Evolutionary conservation across 1,140 invertebrate genomes (phyloP).

Genomic region (Acyrthosiphon pisum): DNA sequence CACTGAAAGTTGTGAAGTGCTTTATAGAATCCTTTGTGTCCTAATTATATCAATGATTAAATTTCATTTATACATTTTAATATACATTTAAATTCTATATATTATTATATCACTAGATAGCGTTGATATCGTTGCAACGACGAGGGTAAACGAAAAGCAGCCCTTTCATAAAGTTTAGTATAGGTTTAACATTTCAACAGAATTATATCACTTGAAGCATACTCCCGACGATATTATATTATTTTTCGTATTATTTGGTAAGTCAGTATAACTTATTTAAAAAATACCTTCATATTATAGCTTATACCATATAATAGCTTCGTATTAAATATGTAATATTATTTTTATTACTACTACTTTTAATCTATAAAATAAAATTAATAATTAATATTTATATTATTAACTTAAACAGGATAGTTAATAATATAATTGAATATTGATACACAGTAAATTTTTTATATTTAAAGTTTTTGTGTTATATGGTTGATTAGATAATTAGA

Average conservation of each 20-base stretch:
- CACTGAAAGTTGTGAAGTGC: neutral
- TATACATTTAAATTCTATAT: neutral
- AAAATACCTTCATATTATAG: neutral
- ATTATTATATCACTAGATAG: constrained; percentile 35
- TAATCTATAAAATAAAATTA: neutral
- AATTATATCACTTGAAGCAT: neutral
- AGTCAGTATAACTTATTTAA: neutral
- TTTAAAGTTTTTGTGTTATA: neutral
- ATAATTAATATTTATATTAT: neutral
- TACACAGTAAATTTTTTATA: neutral
- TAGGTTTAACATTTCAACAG: constrained; percentile 37
- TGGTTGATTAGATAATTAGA: neutral
- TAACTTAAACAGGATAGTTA: neutral
- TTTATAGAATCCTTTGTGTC: constrained; percentile 3
- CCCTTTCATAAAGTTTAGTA: constrained; percentile 44
- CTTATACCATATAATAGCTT: too few relatives aligned
- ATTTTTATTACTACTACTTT: neutral
- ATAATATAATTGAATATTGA: too few relatives aligned
- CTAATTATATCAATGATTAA: neutral
- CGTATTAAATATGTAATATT: neutral
- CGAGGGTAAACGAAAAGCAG: neutral
- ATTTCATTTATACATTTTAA: neutral
- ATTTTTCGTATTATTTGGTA: neutral
- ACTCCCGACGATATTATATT: neutral
- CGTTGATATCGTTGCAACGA: neutral